phyloP scores from a whole-genome alignment of 1,140 invertebrate genomes.

The Trichonephila clavipes region DNA sequence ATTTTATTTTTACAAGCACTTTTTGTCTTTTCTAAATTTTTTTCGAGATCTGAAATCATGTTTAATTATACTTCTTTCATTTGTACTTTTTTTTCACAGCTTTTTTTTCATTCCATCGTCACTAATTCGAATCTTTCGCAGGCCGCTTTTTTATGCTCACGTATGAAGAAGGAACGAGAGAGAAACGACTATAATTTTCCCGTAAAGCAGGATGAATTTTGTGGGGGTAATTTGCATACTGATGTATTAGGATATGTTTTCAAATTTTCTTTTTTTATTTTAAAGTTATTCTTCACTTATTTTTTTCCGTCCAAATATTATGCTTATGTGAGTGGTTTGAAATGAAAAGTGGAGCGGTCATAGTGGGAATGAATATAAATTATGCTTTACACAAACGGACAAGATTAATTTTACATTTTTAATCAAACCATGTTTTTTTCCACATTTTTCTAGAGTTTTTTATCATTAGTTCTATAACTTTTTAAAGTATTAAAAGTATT shows the following conservation, averaged over 20 bases:
- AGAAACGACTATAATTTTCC: constrained; percentile 46
- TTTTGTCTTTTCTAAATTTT: background rate
- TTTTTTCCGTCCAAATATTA: background rate
- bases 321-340: background rate
- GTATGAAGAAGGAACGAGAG: background rate
- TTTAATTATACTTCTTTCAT: constrained; percentile 58
- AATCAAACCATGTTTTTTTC: too few relatives aligned
- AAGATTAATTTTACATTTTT: too few relatives aligned
- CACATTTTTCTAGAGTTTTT: too few relatives aligned
- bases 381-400: too few relatives aligned
- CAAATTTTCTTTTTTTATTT: background rate
- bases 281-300: background rate
- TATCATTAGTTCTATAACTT: too few relatives aligned
- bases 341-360: background rate
- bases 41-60: constrained; percentile 6
- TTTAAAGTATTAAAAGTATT: too few relatives aligned
- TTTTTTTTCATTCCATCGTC: background rate
- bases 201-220: constrained; percentile 5
- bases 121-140: background rate
- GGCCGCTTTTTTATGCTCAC: background rate
- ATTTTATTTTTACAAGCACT: constrained; percentile 10
- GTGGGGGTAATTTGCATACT: constrained; percentile 14
- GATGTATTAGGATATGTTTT: background rate
- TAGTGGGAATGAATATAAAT: background rate
- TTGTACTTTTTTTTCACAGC: background rate